Evolutionary conservation across 2,113 vertebrate species (phyloP).

Genomic region (Platysternon megacephalum): DNA sequence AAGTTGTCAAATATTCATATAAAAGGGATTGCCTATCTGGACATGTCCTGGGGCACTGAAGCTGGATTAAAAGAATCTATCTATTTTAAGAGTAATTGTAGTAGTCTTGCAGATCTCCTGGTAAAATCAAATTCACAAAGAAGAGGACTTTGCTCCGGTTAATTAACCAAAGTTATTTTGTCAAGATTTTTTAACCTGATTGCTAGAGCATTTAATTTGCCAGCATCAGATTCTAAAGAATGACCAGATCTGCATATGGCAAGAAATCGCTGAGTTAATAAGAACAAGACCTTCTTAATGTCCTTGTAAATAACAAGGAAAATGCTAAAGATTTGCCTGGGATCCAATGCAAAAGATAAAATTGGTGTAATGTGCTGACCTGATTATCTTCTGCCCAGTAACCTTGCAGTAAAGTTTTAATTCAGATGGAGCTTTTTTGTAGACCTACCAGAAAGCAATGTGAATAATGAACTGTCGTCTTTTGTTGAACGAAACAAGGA

Average conservation of each 20-base stretch:
- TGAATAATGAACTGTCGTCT: not conserved
- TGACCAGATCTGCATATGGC: slow-evolving; percentile 25
- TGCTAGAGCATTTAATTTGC: slow-evolving; percentile 24
- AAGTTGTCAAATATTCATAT: not conserved
- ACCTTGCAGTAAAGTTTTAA: slow-evolving; percentile 37
- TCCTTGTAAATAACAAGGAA: slow-evolving; percentile 60
- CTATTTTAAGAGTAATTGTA: slow-evolving; percentile 2
- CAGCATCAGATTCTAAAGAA: slow-evolving; percentile 35
- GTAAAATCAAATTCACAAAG: slow-evolving; percentile 19
- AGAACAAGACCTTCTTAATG: slow-evolving; percentile 42
- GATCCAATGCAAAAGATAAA: slow-evolving; percentile 34
- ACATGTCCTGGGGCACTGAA: not conserved
- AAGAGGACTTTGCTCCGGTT: not conserved
- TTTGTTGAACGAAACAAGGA: not conserved
- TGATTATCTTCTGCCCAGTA: slow-evolving; percentile 55
- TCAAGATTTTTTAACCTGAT: slow-evolving; percentile 8
- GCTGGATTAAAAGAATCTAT: not conserved
- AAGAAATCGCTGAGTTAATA: slow-evolving; percentile 39
- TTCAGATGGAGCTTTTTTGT: not conserved
- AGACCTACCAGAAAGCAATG: not conserved
- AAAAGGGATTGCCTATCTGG: not conserved
- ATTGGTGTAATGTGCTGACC: slow-evolving; percentile 56
- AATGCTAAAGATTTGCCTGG: slow-evolving; percentile 51
- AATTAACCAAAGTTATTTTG: slow-evolving; percentile 35
- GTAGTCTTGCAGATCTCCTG: not conserved